These are phyloP conservation scores for Pyrrhura leucotis DNA, from an alignment of 2,797 vertebrate genomes.

Conservation along the genomic window DNA sequence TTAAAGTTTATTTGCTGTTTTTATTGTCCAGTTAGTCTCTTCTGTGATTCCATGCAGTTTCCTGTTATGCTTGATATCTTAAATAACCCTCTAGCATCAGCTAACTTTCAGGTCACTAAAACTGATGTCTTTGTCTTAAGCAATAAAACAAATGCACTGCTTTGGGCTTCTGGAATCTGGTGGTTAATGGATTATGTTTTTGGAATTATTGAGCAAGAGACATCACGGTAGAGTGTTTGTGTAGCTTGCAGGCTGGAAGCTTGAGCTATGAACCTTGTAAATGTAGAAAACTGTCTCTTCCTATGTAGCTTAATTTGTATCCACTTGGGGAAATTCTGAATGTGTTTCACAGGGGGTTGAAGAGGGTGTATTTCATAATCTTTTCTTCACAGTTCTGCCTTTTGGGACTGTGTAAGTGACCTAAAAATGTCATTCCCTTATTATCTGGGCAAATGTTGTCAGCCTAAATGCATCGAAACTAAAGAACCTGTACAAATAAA, in stretches of 20 bases:
- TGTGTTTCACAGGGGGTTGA: neutral
- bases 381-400: neutral
- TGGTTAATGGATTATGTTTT: neutral
- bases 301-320: neutral
- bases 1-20: neutral
- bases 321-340: neutral
- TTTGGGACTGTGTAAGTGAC: neutral
- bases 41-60: neutral
- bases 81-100: neutral
- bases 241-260: neutral
- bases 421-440: conserved; percentile 10
- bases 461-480: neutral
- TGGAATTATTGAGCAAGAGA: neutral
- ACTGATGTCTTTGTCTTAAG: neutral
- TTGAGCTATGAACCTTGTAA: neutral
- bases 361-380: neutral
- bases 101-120: neutral
- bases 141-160: neutral
- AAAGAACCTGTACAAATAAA: neutral
- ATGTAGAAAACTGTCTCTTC: neutral
- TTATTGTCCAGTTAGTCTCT: neutral
- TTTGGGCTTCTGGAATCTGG: neutral
- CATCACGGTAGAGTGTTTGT: neutral
- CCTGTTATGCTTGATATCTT: neutral
- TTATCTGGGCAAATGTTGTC: conserved; percentile 23